Conservation (phyloP, 2,888 invertebrate genomes). For the Bursaphelenchus okinawaensis region DNA sequence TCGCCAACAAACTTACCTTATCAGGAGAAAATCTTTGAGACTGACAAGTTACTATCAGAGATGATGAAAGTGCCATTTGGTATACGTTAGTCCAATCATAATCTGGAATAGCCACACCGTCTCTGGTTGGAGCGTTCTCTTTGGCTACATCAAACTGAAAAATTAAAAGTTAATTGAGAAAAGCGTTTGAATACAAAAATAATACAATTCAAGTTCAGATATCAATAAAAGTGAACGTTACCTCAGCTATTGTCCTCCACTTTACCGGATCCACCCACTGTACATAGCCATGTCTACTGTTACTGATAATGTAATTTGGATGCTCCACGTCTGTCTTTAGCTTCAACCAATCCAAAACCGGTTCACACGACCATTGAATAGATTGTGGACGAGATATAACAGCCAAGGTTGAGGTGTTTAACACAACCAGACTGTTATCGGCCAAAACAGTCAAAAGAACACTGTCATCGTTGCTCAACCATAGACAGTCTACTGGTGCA, state of each 20-base stretch:
- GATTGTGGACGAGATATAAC: slow-evolving; percentile 22
- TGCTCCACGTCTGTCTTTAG: slow-evolving; percentile 30
- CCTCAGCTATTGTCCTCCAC: slow-evolving; percentile 29
- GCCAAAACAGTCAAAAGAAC: slow-evolving; percentile 25
- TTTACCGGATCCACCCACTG: slow-evolving; percentile 42
- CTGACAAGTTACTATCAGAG: slow-evolving; percentile 4
- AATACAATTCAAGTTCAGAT: too few species aligned
- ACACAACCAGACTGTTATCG: slow-evolving; percentile 39
- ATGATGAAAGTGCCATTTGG: slow-evolving; percentile 5
- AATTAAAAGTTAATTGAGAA: neutral
- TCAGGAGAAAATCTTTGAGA: neutral
- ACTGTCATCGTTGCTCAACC: slow-evolving; percentile 20
- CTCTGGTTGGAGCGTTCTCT: slow-evolving; percentile 31
- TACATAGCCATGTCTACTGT: slow-evolving; percentile 38
- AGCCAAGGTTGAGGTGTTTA: slow-evolving; percentile 38
- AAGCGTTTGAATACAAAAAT: neutral
- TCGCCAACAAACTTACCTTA: slow-evolving; percentile 1
- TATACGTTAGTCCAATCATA: slow-evolving; percentile 28
- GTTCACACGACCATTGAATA: slow-evolving; percentile 19
- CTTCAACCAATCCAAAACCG: slow-evolving; percentile 10
- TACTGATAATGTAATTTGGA: slow-evolving; percentile 31
- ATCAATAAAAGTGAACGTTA: too few species aligned
- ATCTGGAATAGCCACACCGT: slow-evolving; percentile 22
- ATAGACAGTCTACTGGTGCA: slow-evolving; percentile 17
- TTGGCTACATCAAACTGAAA: slow-evolving; percentile 29